Base-by-base conservation (phyloP, 2,797 vertebrate genomes). In the Gallinago stenura region DNA sequence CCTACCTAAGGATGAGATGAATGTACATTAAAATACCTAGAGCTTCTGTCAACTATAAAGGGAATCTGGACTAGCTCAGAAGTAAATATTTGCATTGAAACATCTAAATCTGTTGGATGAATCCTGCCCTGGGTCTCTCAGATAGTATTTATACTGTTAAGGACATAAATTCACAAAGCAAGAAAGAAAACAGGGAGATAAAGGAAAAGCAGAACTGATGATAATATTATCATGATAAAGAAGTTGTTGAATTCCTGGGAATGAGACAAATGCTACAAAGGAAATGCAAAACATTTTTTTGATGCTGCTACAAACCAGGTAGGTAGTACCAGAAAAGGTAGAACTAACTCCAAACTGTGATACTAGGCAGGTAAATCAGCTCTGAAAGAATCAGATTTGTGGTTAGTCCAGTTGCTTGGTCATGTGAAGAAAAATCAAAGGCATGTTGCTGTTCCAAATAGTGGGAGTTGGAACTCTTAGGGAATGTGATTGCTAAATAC, bases 51-150 rank as follows among this genome's bases (percentile, higher is more conserved):
- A 87, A 64, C 70, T 19, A 18, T 22, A 68, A 77, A 92, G 37
- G 31, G 70, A 89, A 61, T 62, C 37, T 41, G 66, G 37, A 90
- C 33, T 66, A 37, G 61, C 54, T 91, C 70, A 54, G 41, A 65
- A 87, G 78, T 65, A 76, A 96, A 96, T 94, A 87, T 96, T 95
- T 93, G 56, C 66, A 79, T 21, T 85, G 78, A 72, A 84, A 65
- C 28, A 50, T 43, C 22, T 18, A 30, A 65, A 79, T 69, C 45
- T 89, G 62, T 58, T 88, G 21, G 37, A 69, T 65, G 33, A 84
- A 60, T 84, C 39, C 62, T 89, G 82, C 50, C 91, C 50, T 33
- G 15, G 30, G 81, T 88, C 41, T 71, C 66, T 72, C 73, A 73
- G 61, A 76, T 22, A 75, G 66, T 72, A 92, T 89, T 89, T 53